A percentile compares a stretch with the other conserved stretches of the same genome.
phyloP scores from a whole-genome alignment of 2,888 invertebrate species.

The Thalpophila matura region DNA sequence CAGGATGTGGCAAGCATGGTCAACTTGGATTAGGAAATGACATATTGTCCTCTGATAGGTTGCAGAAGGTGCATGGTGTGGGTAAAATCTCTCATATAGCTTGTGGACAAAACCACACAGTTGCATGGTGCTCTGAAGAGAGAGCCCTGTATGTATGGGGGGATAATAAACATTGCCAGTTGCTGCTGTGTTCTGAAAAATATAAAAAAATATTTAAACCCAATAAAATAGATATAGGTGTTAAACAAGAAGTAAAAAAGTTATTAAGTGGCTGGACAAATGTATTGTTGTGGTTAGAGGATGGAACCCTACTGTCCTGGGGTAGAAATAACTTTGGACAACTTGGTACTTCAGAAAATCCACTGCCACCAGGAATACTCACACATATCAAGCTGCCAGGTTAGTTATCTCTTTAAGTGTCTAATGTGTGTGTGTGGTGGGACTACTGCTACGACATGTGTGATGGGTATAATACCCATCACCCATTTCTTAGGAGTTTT shows the following conservation, averaged over 20 bases:
- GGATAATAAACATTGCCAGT: constrained; percentile 95
- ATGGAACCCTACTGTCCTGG: constrained; percentile 93
- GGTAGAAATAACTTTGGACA: constrained; percentile 96
- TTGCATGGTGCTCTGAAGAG: constrained; percentile 89
- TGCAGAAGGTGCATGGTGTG: constrained; percentile 89
- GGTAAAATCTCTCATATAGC: constrained; percentile 91
- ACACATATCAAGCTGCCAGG: constrained; percentile 80
- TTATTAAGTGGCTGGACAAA: constrained; percentile 95
- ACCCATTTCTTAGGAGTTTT: too few species aligned
- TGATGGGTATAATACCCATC: too few species aligned
- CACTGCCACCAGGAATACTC: constrained; percentile 75
- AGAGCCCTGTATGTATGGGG: constrained; percentile 94
- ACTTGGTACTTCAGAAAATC: constrained; percentile 89
- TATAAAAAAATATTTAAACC: constrained; percentile 88
- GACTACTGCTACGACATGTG: too few species aligned
- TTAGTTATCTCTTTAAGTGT: constrained; percentile 56
- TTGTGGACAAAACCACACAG: constrained; percentile 96
- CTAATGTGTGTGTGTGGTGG: too few species aligned
- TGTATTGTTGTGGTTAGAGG: constrained; percentile 91
- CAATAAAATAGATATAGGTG: constrained; percentile 89
- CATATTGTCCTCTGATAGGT: constrained; percentile 78
- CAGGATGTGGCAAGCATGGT: constrained; percentile 93
- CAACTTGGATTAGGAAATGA: constrained; percentile 92
- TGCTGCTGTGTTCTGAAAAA: constrained; percentile 91
- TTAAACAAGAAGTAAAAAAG: constrained; percentile 89